Evolutionary conservation across 2,113 vertebrate genomes (phyloP).

Genomic region (Sturnus vulgaris): DNA sequence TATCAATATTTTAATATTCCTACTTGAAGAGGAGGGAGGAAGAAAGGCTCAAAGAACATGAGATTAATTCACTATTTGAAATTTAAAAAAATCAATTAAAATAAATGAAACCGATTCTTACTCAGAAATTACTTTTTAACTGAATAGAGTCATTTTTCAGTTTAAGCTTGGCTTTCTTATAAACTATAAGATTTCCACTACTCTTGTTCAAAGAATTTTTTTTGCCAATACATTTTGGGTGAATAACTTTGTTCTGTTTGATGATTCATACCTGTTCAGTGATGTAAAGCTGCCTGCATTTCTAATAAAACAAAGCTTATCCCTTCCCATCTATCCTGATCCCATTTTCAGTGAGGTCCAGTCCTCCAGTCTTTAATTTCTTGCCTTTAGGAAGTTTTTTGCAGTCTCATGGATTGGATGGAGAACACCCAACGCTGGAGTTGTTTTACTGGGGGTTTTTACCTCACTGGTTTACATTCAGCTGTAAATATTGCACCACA

Average conservation of each 20-base stretch:
- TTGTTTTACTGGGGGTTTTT: neutral
- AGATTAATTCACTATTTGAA: slow-evolving; percentile 11
- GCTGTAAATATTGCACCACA: neutral
- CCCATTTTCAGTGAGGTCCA: neutral
- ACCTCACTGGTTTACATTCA: neutral
- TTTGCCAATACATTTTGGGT: neutral
- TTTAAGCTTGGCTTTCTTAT: neutral
- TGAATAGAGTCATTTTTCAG: neutral
- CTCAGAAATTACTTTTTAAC: neutral
- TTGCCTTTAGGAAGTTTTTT: neutral
- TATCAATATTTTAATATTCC: slow-evolving; percentile 22
- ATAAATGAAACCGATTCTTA: neutral
- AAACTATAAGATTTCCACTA: neutral
- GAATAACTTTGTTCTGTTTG: neutral
- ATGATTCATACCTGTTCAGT: neutral
- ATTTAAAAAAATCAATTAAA: slow-evolving; percentile 3
- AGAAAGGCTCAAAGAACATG: neutral
- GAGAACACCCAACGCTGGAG: neutral
- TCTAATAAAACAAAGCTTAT: neutral
- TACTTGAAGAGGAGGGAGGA: neutral
- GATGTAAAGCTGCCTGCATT: neutral
- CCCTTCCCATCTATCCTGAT: neutral
- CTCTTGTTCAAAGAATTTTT: neutral
- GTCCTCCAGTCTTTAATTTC: neutral
- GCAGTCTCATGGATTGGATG: neutral